A percentile compares a stretch with the other conserved stretches of the same genome.
Evolutionary conservation across 1,140 invertebrate species (phyloP).

Genomic region (Drosophila auraria): DNA sequence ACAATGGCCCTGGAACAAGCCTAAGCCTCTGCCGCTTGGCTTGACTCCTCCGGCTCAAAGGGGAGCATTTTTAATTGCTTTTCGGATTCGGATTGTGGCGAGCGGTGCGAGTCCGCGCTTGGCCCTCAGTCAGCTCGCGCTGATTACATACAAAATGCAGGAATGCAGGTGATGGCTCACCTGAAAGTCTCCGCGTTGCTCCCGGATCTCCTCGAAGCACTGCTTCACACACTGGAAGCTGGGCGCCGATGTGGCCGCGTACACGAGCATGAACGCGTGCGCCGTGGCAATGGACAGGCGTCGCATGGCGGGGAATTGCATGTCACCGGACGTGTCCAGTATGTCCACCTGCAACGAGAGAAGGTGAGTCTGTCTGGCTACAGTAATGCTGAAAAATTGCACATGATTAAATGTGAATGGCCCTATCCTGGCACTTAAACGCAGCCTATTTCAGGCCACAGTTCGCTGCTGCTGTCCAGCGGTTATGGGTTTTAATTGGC

Average conservation of each 20-base stretch:
- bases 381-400: conserved; percentile 15
- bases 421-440: neutral
- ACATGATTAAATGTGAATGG: conserved; percentile 28
- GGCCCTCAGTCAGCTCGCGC: conserved; percentile 10
- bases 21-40: conserved; percentile 34
- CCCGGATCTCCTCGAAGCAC: conserved; percentile 93
- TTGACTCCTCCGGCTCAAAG: conserved; percentile 29
- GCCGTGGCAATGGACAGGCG: conserved; percentile 95
- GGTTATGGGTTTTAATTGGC: conserved; percentile 15
- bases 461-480: neutral
- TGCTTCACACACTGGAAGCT: conserved; percentile 92
- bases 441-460: conserved; percentile 5
- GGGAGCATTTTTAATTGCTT: conserved; percentile 54
- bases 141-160: conserved; percentile 77
- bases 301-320: conserved; percentile 95
- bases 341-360: conserved; percentile 90
- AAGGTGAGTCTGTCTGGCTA: conserved; percentile 13
- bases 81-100: conserved; percentile 21
- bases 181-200: conserved; percentile 91
- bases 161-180: conserved; percentile 67
- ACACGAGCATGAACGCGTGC: conserved; percentile 95
- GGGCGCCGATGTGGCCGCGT: conserved; percentile 91
- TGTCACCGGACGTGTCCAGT: conserved; percentile 94
- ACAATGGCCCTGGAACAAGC: conserved; percentile 20
- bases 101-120: neutral